Base-by-base conservation (phyloP, 2,888 invertebrate genomes). In the Drosophila neutralis region DNA sequence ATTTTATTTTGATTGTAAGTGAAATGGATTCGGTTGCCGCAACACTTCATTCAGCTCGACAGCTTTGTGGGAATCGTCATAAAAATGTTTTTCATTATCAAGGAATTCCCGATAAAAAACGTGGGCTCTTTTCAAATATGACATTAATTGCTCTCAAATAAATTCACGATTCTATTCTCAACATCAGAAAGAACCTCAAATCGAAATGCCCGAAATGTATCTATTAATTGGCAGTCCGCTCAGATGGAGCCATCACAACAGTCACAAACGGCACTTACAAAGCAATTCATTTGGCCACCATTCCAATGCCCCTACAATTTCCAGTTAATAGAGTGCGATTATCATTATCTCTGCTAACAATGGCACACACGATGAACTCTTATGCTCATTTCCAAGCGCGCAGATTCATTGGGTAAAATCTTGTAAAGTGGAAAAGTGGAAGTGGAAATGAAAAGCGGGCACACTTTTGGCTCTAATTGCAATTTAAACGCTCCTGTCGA, bases 1-100 rank as follows among this genome's bases (percentile, higher is more conserved):
- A 87, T 73, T 76, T 70, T 49, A 68, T 83, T 84, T 76, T 73
- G 71, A 88, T 86, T 90, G 80, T 74, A 74, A 76, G 66, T 79
- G 90, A 82, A 90, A 89, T 72, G 79, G 69, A 78, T 78, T 48
- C 42, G 38, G 13, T 6, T 31, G 27, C 11, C 15, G 24, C 42
- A 51, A 51, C 65, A 35, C 31, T 45, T n/a, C 67, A 42, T 45
- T n/a, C 67, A 42, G 48, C 56, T n/a, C 18, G 42, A 6, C 53
- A 24, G 61, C 27, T 35, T 4, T 27, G 24, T 52, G 42, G 29
- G 53, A 61, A 61, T 51, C 15, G 11, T n/a, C 10, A 13, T n/a
- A 29, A 29, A 49, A 45, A 15, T 24, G 45, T 24, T 24, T 45
- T 45, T 4, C 4, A 15, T 21, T 5, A 42, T 21, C 21, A 7